Conservation (phyloP, 2,797 vertebrate species). For the Fringilla coelebs region DNA sequence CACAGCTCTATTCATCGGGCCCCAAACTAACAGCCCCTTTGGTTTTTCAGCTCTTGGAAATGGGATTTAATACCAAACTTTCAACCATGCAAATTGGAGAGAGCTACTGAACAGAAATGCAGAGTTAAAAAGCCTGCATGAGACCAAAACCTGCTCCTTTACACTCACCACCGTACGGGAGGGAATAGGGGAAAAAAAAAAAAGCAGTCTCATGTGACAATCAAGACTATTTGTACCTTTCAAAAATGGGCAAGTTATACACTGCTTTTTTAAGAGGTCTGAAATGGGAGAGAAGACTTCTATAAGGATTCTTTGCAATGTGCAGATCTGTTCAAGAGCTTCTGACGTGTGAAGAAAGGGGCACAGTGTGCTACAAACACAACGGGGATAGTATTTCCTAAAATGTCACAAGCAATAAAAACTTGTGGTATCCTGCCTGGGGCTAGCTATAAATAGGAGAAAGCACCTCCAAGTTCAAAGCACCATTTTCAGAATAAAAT, state of each 20-base stretch:
- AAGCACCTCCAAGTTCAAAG: not conserved
- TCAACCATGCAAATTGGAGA: not conserved
- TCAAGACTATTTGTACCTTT: not conserved
- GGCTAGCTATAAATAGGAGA: not conserved
- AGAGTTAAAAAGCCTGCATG: not conserved
- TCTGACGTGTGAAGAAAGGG: not conserved
- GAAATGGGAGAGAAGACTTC: slow-evolving; percentile 2
- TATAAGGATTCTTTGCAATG: not conserved
- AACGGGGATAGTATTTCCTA: not conserved
- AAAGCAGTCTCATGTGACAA: not conserved
- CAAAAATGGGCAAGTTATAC: not conserved
- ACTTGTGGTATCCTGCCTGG: not conserved
- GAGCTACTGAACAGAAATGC: not conserved
- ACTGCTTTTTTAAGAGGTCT: not conserved
- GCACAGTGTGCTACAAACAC: not conserved
- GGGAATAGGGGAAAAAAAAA: not conserved
- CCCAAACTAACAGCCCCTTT: not conserved
- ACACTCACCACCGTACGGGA: not conserved
- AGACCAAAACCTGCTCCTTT: not conserved
- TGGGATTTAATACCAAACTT: not conserved
- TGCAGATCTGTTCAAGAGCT: not conserved
- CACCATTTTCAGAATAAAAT: not conserved
- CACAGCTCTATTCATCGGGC: not conserved
- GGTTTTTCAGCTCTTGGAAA: not conserved
- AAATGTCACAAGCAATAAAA: slow-evolving; percentile 12